Evolutionary conservation across 2,113 vertebrate species (phyloP), one percentile per base, ranked within the genome.

Genomic region (Toxotes jaculatrix): DNA sequence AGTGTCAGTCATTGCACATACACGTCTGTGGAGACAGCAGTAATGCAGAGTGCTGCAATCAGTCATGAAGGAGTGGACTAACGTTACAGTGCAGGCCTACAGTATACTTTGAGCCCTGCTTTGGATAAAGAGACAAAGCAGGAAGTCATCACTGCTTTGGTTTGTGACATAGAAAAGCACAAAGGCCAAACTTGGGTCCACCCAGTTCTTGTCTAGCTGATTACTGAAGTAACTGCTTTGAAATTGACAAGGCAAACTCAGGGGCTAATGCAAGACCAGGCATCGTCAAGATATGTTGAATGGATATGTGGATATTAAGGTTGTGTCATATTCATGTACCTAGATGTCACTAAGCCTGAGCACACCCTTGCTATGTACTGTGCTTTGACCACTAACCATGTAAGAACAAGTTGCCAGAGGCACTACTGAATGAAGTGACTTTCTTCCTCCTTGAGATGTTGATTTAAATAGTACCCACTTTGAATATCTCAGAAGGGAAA

Each of bases 131-230:
- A 32, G 43, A 61, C 27, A 62, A 38, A 45, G 0, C 68, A 61
- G 21, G 32, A 66, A 61, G 56, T 17, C 38, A 36, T 34, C 68
- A 47, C 19, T 49, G 49, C 10, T 13, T 68, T 77, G 31, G 42
- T 57, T 66, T 55, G 49, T 66, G 45, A 61, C 66, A 65, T 1
- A 59, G 4, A 61, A 23, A 66, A 47, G 36, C 21, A 51, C 57
- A 21, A 40, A 21, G 34, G 2, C 34, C 45, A n/a, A 1, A 31
- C 62, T 3, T 60, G 74, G 31, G 65, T 27, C 66, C 65, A 68
- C 43, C 43, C 49, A 43, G 63, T 16, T 34, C 51, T 34, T 7
- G 4, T 17, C 1, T 5, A 38, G 21, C 13, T 31, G 56, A 42
- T 7, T 17, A 8, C 31, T 57, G 14, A 5, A 38, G 8, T 21